These are phyloP conservation scores for Nothobranchius furzeri DNA, from an alignment of 2,113 vertebrate species.

Conservation along the genomic window DNA sequence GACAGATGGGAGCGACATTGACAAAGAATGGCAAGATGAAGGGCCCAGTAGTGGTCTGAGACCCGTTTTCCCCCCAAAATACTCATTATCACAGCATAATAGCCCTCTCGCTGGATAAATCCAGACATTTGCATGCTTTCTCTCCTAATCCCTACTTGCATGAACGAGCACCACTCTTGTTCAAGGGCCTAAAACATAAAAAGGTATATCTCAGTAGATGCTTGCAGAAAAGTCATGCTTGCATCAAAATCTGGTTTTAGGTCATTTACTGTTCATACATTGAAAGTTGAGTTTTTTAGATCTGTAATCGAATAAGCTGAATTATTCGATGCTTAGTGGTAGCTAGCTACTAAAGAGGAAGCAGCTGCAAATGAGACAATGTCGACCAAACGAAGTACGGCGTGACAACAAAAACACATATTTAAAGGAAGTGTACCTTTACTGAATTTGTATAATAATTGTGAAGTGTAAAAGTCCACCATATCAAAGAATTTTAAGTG, in stretches of 20 bases:
- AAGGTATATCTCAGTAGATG: slow-evolving; percentile 4
- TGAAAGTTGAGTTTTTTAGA: neutral
- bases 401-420: too few species aligned
- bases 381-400: slow-evolving; percentile 13
- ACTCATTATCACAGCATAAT: slow-evolving; percentile 74
- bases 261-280: neutral
- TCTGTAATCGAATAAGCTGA: neutral
- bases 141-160: slow-evolving; percentile 2
- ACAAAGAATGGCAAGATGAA: slow-evolving; percentile 27
- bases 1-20: slow-evolving; percentile 39
- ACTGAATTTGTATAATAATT: too few species aligned
- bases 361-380: slow-evolving; percentile 17
- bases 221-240: neutral
- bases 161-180: slow-evolving; percentile 31
- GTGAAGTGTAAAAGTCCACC: too few species aligned
- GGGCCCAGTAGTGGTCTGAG: slow-evolving; percentile 46
- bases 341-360: slow-evolving; percentile 7
- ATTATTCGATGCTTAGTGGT: slow-evolving; percentile 7
- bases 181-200: slow-evolving; percentile 23
- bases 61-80: slow-evolving; percentile 51
- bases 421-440: too few species aligned
- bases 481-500: too few species aligned
- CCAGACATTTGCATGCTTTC: slow-evolving; percentile 40
- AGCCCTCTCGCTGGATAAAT: slow-evolving; percentile 37
- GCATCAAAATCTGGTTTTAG: neutral